phyloP scores from a whole-genome alignment of 2,113 vertebrate species.

The Catharus bicknelli region DNA sequence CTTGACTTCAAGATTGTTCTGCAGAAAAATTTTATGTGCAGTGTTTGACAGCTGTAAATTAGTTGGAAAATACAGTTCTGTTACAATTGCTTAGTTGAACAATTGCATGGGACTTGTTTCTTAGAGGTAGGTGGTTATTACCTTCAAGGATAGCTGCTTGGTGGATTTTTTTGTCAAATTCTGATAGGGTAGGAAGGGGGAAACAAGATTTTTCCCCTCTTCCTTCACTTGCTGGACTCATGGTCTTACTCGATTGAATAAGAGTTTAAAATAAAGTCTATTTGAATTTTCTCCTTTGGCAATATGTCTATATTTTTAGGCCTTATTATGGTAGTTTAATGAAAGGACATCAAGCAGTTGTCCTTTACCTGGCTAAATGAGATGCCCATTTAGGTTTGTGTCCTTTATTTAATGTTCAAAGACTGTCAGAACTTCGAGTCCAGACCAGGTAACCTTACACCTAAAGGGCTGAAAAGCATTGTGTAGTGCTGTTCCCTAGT shows the following conservation, averaged over 20 bases:
- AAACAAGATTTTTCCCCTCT: not conserved
- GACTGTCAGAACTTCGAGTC: not conserved
- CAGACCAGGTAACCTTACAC: not conserved
- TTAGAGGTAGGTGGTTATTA: not conserved
- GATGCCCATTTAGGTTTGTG: not conserved
- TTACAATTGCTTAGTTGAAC: not conserved
- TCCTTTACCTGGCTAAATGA: not conserved
- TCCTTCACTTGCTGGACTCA: not conserved
- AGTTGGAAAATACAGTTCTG: not conserved
- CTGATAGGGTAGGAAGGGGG: not conserved
- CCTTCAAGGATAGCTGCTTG: not conserved
- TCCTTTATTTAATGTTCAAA: not conserved
- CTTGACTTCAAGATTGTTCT: not conserved
- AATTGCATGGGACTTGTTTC: not conserved
- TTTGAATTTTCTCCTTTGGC: not conserved
- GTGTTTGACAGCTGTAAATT: not conserved
- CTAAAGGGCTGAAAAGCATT: not conserved
- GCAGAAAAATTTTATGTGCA: not conserved
- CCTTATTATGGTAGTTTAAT: not conserved
- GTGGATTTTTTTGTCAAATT: not conserved
- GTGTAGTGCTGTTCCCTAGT: not conserved
- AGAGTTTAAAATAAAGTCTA: not conserved
- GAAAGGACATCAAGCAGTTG: not conserved
- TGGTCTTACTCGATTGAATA: not conserved
- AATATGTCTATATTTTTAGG: not conserved